Percentiles rank a stretch among this genome's conserved stretches.
phyloP scores from a whole-genome alignment of 92 coral and sea anemone genomes.

The Porites cylindrica region DNA sequence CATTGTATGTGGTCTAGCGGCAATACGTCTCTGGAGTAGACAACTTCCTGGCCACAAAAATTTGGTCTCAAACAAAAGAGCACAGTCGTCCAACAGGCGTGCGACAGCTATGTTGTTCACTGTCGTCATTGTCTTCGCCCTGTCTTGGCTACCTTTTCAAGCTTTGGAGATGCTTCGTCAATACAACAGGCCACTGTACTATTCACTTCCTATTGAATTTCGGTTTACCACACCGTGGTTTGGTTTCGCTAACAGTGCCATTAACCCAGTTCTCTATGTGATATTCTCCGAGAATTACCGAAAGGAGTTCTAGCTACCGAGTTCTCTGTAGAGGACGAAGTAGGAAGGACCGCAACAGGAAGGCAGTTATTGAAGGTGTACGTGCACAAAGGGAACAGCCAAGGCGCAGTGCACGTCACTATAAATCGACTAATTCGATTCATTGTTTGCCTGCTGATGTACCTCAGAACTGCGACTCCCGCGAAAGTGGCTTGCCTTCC shows the following conservation, averaged over 20 bases:
- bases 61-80: slow-evolving; percentile 50
- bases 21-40: slow-evolving; percentile 69
- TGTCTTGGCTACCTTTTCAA: slow-evolving; percentile 80
- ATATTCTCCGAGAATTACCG: slow-evolving; percentile 79
- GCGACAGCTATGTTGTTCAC: slow-evolving; percentile 82
- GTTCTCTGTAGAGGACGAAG: slow-evolving; percentile 38
- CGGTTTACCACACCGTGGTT: slow-evolving; percentile 58
- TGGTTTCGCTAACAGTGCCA: slow-evolving; percentile 76
- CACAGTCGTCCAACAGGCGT: slow-evolving; percentile 65
- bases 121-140: slow-evolving; percentile 70
- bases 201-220: slow-evolving; percentile 32
- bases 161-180: slow-evolving; percentile 34
- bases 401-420: no score
- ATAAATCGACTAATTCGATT: no score
- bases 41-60: slow-evolving; percentile 76
- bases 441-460: no score
- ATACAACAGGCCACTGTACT: background rate
- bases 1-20: slow-evolving; percentile 53
- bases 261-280: slow-evolving; percentile 78
- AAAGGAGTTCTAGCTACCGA: slow-evolving; percentile 73
- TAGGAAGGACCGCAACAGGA: slow-evolving; percentile 27
- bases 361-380: background rate
- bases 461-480: no score
- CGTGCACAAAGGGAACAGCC: no score
- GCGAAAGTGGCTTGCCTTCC: no score